Evolutionary conservation across 1,140 invertebrate species (phyloP).

Genomic region (Oreohelix idahoensis): DNA sequence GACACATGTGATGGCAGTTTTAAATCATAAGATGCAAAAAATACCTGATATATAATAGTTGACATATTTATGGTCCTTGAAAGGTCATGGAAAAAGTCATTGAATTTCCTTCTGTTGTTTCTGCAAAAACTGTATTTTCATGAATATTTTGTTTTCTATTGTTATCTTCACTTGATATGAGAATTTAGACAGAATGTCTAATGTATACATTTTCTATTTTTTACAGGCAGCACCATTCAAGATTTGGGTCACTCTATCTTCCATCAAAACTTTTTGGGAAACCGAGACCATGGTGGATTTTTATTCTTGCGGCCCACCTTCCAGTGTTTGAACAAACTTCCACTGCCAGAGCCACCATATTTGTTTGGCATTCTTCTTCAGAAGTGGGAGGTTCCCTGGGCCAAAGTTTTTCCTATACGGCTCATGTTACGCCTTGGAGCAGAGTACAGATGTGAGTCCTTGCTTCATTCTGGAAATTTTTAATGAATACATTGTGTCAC

Average conservation of each 20-base stretch:
- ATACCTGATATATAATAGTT: too few species aligned
- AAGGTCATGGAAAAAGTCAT: too few species aligned
- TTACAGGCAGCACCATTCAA: conserved; percentile 80
- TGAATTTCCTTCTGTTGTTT: too few species aligned
- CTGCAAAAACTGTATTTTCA: too few species aligned
- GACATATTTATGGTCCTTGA: too few species aligned
- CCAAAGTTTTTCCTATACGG: conserved; percentile 87
- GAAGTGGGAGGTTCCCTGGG: conserved; percentile 90
- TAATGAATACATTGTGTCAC: too few species aligned
- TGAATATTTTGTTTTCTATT: too few species aligned
- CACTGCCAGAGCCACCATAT: conserved; percentile 83
- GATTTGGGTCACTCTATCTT: conserved; percentile 80
- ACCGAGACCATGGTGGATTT: conserved; percentile 87
- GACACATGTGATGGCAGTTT: too few species aligned
- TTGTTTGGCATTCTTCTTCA: conserved; percentile 87
- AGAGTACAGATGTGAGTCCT: conserved; percentile 81
- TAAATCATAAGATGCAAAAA: too few species aligned
- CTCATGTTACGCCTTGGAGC: conserved; percentile 86
- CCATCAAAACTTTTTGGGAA: conserved; percentile 79
- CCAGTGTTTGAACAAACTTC: conserved; percentile 86
- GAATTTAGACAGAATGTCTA: not conserved
- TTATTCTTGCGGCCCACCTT: conserved; percentile 88
- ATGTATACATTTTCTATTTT: not conserved
- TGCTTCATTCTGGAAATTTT: not conserved
- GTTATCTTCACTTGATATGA: too few species aligned